These are phyloP conservation scores for Stegastes partitus DNA, from an alignment of 2,113 vertebrate genomes.

Conservation along the genomic window DNA sequence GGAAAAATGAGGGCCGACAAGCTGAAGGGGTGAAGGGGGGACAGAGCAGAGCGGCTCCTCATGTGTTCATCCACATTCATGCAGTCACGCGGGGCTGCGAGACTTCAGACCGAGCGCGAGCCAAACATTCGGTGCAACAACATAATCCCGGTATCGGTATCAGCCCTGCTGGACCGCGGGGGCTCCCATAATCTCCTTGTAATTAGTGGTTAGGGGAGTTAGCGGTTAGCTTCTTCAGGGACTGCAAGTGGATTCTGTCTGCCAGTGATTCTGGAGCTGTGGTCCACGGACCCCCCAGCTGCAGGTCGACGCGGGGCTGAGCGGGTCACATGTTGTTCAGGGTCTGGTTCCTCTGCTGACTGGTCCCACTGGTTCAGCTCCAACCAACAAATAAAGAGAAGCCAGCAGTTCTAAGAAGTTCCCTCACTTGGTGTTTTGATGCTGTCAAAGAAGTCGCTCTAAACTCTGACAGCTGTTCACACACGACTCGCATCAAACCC, in stretches of 20 bases:
- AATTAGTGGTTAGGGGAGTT: slow-evolving; percentile 74
- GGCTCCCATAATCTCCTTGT: slow-evolving; percentile 62
- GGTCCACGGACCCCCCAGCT: slow-evolving; percentile 50
- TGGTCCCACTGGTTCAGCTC: too few relatives aligned
- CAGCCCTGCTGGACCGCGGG: slow-evolving; percentile 42
- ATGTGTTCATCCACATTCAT: not conserved
- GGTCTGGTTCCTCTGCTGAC: too few relatives aligned
- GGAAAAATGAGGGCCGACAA: not conserved
- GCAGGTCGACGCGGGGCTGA: slow-evolving; percentile 46
- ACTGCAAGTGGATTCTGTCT: slow-evolving; percentile 75
- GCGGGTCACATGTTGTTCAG: too few relatives aligned
- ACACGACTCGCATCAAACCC: too few relatives aligned
- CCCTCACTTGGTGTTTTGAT: too few relatives aligned
- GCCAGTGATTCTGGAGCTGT: slow-evolving; percentile 40
- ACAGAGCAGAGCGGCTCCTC: slow-evolving; percentile 5
- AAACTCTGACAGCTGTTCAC: too few relatives aligned
- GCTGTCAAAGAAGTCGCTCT: too few relatives aligned
- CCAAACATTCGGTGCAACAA: slow-evolving; percentile 60
- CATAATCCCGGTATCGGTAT: slow-evolving; percentile 69
- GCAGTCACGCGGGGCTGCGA: not conserved
- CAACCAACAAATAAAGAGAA: too few relatives aligned
- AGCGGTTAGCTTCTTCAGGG: slow-evolving; percentile 73
- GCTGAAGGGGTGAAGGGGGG: slow-evolving; percentile 38
- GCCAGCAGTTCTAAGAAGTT: too few relatives aligned
- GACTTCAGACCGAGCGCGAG: slow-evolving; percentile 2